Evolutionary conservation across 2,113 vertebrate genomes (phyloP), one percentile per base, ranked within the genome.

Genomic region (Ictalurus furcatus): DNA sequence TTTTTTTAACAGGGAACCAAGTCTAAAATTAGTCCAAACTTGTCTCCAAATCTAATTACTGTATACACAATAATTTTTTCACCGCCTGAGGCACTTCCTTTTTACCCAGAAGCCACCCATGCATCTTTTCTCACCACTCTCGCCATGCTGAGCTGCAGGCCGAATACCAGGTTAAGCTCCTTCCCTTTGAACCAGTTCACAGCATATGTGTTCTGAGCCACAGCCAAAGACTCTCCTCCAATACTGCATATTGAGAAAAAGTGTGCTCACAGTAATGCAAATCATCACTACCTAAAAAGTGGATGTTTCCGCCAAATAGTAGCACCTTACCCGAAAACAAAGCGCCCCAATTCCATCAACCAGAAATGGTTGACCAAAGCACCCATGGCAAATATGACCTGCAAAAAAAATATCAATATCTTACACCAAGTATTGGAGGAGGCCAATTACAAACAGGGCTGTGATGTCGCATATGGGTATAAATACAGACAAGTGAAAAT

Each of bases 161-260:
- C 98, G 92, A 99, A 99, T 85, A 99, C 98, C 71, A 99, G 95
- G 88, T 99, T 99, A 5, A 99, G 90, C 92, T 99, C 98, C 92
- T 98, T 99, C 87, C 98, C 98, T 96, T 99, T 99, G 92, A 99
- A 99, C 98, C 98, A 99, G 89, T 96, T 99, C 84, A 99, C 98
- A 0, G 98, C 98, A 0, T 99, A 99, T 0, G 98, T 98, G 93
- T 99, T 99, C 90, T 99, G 98, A 0, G 98, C 98, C 93, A 99
- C 98, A 0, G 98, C 98, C 91, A 99, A 87, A n/a, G 98, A 99
- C 91, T 99, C 98, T 0, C 98, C 98, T 0, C 98, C 98, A 79
- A 98, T 97, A 23, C 98, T 99, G 84, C 86, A 91, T 80, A n/a
- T 40, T 44, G 59, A 91, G 25, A 85, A 74, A 28, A 21, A 4